Conservation (phyloP, 2,113 vertebrate genomes). For the Spea bombifrons region DNA sequence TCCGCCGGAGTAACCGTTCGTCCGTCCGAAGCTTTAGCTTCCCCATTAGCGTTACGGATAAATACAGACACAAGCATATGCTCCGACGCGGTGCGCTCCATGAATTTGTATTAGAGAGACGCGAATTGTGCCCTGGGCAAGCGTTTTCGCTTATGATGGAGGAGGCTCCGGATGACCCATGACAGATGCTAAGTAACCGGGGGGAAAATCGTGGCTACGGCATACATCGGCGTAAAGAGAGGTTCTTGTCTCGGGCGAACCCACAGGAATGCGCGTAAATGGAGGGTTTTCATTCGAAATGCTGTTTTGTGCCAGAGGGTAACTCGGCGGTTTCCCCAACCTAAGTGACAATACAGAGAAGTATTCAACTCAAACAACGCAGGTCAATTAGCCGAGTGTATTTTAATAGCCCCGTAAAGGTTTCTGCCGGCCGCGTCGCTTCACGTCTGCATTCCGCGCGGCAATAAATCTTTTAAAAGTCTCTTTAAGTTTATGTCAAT, state of each 20-base stretch:
- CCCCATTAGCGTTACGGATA: constrained; percentile 9
- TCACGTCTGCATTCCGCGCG: no score
- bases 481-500: no score
- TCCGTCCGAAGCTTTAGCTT: no score
- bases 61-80: constrained; percentile 5
- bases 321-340: background rate
- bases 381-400: constrained; percentile 3
- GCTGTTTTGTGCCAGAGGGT: constrained; percentile 31
- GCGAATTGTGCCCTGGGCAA: constrained; percentile 26
- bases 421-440: background rate
- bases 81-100: background rate
- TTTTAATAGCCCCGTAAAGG: constrained; percentile 1
- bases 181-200: constrained; percentile 28
- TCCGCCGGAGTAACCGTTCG: no score
- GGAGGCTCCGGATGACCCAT: constrained; percentile 4
- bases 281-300: background rate
- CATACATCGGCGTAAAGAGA: background rate
- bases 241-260: background rate
- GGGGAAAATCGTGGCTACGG: background rate
- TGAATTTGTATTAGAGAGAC: background rate
- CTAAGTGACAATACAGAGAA: background rate
- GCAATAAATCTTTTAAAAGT: no score
- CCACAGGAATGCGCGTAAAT: constrained; percentile 9
- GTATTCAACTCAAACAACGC: background rate
- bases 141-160: constrained; percentile 1